Evolutionary conservation across 1,140 invertebrate species (phyloP).

Genomic region (Heterodera schachtii): DNA sequence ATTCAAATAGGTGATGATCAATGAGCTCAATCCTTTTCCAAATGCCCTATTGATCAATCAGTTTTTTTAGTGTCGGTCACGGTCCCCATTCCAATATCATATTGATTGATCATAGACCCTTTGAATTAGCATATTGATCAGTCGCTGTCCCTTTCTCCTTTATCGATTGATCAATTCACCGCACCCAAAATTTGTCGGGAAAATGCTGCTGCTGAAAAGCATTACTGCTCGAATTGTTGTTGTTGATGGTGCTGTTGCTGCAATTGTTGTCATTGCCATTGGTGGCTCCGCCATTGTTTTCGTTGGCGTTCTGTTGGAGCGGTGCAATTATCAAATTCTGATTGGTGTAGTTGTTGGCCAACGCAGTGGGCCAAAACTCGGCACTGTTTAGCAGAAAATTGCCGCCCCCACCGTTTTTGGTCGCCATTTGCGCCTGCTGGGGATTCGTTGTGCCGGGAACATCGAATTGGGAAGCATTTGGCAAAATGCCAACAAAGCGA

Average conservation of each 20-base stretch:
- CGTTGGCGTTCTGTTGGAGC: neutral
- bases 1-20: too few species aligned
- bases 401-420: neutral
- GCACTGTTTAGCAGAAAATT: slow-evolving; percentile 2
- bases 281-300: neutral
- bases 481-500: neutral
- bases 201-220: neutral
- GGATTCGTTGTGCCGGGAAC: neutral
- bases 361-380: neutral
- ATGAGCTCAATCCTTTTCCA: too few species aligned
- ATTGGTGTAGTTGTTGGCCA: neutral
- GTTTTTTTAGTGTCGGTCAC: too few species aligned
- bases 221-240: neutral
- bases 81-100: too few species aligned
- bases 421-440: neutral
- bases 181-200: neutral
- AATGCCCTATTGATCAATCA: too few species aligned
- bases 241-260: neutral
- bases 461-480: slow-evolving; percentile 2
- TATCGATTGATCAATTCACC: neutral
- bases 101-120: too few species aligned
- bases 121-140: too few species aligned
- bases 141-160: too few species aligned
- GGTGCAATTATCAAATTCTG: neutral
- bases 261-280: neutral